Base-by-base conservation (phyloP, 2,113 vertebrate species). In the Oryzias curvinotus region DNA sequence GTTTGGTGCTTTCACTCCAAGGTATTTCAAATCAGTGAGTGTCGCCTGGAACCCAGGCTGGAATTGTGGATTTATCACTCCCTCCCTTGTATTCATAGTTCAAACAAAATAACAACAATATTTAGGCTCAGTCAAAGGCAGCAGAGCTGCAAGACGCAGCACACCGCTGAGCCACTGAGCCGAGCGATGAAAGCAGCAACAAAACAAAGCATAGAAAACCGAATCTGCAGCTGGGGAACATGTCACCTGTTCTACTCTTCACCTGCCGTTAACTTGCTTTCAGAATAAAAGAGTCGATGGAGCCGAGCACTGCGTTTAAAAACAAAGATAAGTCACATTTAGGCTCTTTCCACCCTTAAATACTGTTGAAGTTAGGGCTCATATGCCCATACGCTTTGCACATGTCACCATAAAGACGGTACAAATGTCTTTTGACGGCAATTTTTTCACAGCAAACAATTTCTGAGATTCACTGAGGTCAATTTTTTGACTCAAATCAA, bases 131-230 rank as follows among this genome's bases (percentile, higher is more conserved):
- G 10, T 52, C 5, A n/a, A 45, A 60, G 19, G 65, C 62, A 70
- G 58, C 44, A 18, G 61, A 59, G 74, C 63, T 41, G 59, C 64
- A 57, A 17, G 30, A 68, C n/a, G 48, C 49, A 60, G 57, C 28
- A 14, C 3, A 42, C 44, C 47, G 62, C 81, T 62, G 77, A 72
- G 73, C 61, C 57, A 28, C 42, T 6, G 67, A 62, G 73, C 30
- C 54, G 18, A 59, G 55, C 18, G 65, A 77, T 73, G 71, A 62
- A 81, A 75, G 59, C 52, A 55, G 70, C 60, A 70, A 65, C 50
- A 62, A 43, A 73, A 81, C 52, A 66, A 75, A 76, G 59, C 59
- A 75, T 49, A 18, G 77, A 66, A 68, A 41, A 52, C 18, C 5
- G 58, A 78, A 28, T 77, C 45, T 64, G 42, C 53, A 60, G 57